phyloP scores from a whole-genome alignment of 2,888 invertebrate species.

The Eilema caniola region DNA sequence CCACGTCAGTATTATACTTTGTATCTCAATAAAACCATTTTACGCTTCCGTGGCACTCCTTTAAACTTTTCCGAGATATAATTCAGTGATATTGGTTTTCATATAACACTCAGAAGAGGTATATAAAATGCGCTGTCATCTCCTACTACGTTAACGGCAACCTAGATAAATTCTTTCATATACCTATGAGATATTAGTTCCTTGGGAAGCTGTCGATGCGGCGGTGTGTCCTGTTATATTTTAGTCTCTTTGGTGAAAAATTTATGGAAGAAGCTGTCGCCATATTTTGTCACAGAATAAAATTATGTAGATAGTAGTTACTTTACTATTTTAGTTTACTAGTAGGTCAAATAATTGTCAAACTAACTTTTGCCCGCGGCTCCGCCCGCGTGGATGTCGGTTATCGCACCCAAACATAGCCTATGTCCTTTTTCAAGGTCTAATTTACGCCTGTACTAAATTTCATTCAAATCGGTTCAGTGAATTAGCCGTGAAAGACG shows the following conservation, averaged over 20 bases:
- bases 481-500: too few relatives aligned
- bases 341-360: too few relatives aligned
- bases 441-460: too few relatives aligned
- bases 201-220: constrained; percentile 9
- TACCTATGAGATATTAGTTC: constrained; percentile 18
- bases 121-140: constrained; percentile 26
- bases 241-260: neutral
- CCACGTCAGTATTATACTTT: neutral
- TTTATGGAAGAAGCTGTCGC: neutral
- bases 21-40: constrained; percentile 1
- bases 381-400: too few relatives aligned
- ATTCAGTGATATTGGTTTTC: constrained; percentile 34
- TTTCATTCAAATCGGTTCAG: too few relatives aligned
- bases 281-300: neutral
- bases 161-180: constrained; percentile 17
- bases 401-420: too few relatives aligned
- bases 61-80: constrained; percentile 24
- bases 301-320: neutral
- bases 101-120: constrained; percentile 26
- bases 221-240: neutral
- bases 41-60: constrained; percentile 23
- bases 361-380: too few relatives aligned
- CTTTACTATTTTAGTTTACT: too few relatives aligned
- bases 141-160: neutral
- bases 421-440: too few relatives aligned